Percentiles rank a stretch among this genome's conserved stretches.
phyloP scores from a whole-genome alignment of 2,888 invertebrate species.

The Dicranocentrus wangi region DNA sequence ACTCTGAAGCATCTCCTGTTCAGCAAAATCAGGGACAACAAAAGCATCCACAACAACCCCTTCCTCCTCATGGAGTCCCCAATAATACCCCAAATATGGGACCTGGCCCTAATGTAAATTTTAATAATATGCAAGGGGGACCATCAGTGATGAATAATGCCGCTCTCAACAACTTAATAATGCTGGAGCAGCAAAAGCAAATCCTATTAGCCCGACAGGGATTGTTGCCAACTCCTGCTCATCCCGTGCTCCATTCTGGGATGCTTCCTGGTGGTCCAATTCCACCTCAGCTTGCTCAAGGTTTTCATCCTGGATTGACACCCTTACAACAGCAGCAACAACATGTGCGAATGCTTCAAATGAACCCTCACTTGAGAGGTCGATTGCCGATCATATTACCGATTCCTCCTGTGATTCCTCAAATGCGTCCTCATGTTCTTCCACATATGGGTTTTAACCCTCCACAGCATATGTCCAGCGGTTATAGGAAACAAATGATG shows the following conservation, averaged over 20 bases:
- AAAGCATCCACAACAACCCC: conserved; percentile 19
- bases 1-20: conserved; percentile 2
- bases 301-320: conserved; percentile 51
- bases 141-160: conserved; percentile 43
- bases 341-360: conserved; percentile 65
- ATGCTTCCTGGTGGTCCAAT: conserved; percentile 55
- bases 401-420: conserved; percentile 43
- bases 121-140: conserved; percentile 33
- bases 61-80: conserved; percentile 6
- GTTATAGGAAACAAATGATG: conserved; percentile 43
- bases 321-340: conserved; percentile 67
- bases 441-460: conserved; percentile 46
- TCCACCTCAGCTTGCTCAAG: conserved; percentile 63
- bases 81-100: conserved; percentile 38
- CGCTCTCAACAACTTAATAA: conserved; percentile 47
- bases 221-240: conserved; percentile 43
- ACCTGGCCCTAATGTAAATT: conserved; percentile 42
- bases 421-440: conserved; percentile 42
- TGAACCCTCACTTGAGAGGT: conserved; percentile 65
- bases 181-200: conserved; percentile 62
- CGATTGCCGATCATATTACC: conserved; percentile 63
- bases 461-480: conserved; percentile 15
- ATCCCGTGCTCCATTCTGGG: conserved; percentile 50
- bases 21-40: conserved; percentile 50
- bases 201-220: conserved; percentile 58